Evolutionary conservation across 92 coral and sea anemone genomes (phyloP).

Genomic region (Porites cylindrica): DNA sequence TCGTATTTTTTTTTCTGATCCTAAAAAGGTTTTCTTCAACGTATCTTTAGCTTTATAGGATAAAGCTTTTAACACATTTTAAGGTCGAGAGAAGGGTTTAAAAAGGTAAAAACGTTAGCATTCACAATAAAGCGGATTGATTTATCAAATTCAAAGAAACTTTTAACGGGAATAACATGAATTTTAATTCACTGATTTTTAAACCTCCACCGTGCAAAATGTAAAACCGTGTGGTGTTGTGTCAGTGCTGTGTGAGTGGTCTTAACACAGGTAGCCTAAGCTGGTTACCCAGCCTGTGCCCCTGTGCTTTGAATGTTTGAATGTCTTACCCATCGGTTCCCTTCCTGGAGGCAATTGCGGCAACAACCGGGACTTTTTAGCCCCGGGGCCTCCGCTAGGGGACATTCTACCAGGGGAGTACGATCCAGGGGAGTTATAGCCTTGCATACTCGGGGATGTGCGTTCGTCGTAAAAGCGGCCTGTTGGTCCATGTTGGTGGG

Average conservation of each 20-base stretch:
- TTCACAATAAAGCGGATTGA: background rate
- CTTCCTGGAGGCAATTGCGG: slow-evolving; percentile 93
- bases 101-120: too few species aligned
- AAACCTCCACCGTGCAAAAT: too few species aligned
- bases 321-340: slow-evolving; percentile 91
- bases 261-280: background rate
- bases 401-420: slow-evolving; percentile 92
- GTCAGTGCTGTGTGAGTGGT: background rate
- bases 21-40: too few species aligned
- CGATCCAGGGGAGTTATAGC: slow-evolving; percentile 88
- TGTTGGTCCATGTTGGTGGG: slow-evolving; percentile 76
- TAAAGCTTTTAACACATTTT: too few species aligned
- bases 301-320: background rate
- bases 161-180: too few species aligned
- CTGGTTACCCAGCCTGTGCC: background rate
- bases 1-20: too few species aligned
- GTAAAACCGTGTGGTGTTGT: too few species aligned
- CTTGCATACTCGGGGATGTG: slow-evolving; percentile 90
- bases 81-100: too few species aligned
- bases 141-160: background rate
- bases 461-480: slow-evolving; percentile 85
- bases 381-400: slow-evolving; percentile 93
- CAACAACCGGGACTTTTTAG: slow-evolving; percentile 90
- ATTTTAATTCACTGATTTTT: too few species aligned
- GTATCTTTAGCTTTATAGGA: too few species aligned